These are phyloP conservation scores for Cyclura pinguis DNA, from an alignment of 2,797 vertebrate species.

Conservation along the genomic window DNA sequence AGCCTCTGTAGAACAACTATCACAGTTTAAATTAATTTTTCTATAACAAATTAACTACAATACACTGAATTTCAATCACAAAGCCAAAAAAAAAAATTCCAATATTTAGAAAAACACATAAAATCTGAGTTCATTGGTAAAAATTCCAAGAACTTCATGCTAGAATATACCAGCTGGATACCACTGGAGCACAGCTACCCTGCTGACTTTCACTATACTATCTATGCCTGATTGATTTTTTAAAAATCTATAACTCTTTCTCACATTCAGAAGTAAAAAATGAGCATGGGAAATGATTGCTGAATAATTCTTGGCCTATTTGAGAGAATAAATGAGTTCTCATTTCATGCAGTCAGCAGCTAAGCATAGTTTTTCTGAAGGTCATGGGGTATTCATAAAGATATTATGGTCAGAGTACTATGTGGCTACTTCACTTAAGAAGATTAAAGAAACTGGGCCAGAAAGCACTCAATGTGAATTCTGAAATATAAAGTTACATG, in stretches of 20 bases:
- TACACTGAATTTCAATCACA: slow-evolving; percentile 7
- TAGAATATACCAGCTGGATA: not conserved
- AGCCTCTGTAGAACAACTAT: not conserved
- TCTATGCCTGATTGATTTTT: slow-evolving; percentile 47
- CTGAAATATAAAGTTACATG: not conserved
- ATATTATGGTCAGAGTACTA: not conserved
- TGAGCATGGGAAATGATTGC: slow-evolving; percentile 38
- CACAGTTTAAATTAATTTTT: not conserved
- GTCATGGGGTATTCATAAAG: slow-evolving; percentile 15
- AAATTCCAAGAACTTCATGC: not conserved
- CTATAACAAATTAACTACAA: not conserved
- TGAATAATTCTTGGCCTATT: slow-evolving; percentile 36
- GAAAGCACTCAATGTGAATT: not conserved
- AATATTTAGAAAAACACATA: not conserved
- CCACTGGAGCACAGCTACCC: not conserved
- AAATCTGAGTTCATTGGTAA: not conserved
- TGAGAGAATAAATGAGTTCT: not conserved
- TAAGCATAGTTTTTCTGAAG: slow-evolving; percentile 15
- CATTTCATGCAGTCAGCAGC: slow-evolving; percentile 24
- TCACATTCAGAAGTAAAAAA: slow-evolving; percentile 44
- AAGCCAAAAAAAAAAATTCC: not conserved
- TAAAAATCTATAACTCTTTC: slow-evolving; percentile 44
- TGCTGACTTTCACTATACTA: slow-evolving; percentile 14
- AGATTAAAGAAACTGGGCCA: not conserved
- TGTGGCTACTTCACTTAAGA: not conserved